Conservation (phyloP, 2,113 vertebrate genomes). For the Albula goreensis region DNA sequence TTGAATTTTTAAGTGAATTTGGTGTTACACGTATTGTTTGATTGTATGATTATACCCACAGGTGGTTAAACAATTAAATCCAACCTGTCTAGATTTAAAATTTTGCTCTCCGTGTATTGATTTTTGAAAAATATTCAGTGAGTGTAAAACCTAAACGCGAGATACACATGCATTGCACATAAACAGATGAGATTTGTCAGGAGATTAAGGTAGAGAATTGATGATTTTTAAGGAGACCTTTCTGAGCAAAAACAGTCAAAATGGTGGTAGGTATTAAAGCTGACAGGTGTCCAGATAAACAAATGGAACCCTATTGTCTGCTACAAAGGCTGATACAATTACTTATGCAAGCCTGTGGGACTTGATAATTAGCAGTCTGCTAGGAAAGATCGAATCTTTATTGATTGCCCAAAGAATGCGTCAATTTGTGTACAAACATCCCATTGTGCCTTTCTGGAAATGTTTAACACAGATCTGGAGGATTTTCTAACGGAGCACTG, state of each 20-base stretch:
- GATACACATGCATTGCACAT: neutral
- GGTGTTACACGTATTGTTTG: too few species aligned
- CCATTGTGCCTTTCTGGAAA: neutral
- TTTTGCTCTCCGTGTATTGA: too few species aligned
- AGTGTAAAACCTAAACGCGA: neutral
- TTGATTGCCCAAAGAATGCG: neutral
- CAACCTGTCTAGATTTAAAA: too few species aligned
- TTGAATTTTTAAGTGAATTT: too few species aligned
- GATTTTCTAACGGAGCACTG: neutral
- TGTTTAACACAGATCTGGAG: neutral
- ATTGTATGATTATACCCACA: too few species aligned
- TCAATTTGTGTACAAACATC: neutral
- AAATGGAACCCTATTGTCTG: neutral
- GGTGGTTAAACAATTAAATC: too few species aligned
- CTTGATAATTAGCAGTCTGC: constrained; percentile 13
- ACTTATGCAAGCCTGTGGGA: neutral
- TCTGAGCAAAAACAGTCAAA: neutral
- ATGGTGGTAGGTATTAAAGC: neutral
- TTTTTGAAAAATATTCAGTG: too few species aligned
- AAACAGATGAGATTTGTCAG: too few species aligned
- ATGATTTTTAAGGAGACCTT: neutral
- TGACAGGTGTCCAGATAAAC: neutral
- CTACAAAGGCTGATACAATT: neutral
- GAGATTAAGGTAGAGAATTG: too few species aligned
- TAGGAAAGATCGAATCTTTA: neutral